phyloP scores from a whole-genome alignment of 92 coral and sea anemone species.

The Palythoa caribaeorum region DNA sequence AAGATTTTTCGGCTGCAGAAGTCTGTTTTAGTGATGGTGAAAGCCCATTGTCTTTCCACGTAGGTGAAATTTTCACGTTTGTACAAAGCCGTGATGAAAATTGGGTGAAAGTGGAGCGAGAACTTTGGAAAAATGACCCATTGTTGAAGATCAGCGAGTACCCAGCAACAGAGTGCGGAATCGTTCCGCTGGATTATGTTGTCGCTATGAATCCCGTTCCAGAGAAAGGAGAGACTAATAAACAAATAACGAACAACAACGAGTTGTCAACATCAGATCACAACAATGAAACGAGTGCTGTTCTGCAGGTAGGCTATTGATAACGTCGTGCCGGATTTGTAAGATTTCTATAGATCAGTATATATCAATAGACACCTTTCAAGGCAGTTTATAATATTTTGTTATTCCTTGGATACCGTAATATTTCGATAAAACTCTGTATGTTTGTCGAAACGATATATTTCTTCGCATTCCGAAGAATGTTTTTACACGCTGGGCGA shows the following conservation, averaged over 20 bases:
- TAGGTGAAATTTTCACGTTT: conserved; percentile 90
- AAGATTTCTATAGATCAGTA: background rate
- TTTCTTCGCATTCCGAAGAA: background rate
- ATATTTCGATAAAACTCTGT: background rate
- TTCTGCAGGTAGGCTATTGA: conserved; percentile 56
- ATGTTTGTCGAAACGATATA: background rate
- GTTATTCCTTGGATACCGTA: background rate
- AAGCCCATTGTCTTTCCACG: conserved; percentile 86
- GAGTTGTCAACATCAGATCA: background rate
- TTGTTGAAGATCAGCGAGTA: conserved; percentile 72
- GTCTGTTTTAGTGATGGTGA: conserved; percentile 87
- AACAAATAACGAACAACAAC: background rate
- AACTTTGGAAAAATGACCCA: conserved; percentile 74
- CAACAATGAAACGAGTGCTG: background rate
- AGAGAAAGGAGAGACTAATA: conserved; percentile 10
- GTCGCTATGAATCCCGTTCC: conserved; percentile 69
- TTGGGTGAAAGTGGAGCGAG: conserved; percentile 92
- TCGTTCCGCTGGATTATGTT: conserved; percentile 84
- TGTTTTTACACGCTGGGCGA: background rate
- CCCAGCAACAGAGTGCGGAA: conserved; percentile 84
- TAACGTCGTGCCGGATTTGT: background rate
- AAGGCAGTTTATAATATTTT: background rate
- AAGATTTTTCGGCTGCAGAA: conserved; percentile 88
- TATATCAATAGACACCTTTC: background rate
- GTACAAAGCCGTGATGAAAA: conserved; percentile 80